Percentiles rank a stretch among this genome's conserved stretches.
These are phyloP conservation scores for Helostoma temminkii DNA, from an alignment of 2,797 vertebrate genomes.

Conservation along the genomic window DNA sequence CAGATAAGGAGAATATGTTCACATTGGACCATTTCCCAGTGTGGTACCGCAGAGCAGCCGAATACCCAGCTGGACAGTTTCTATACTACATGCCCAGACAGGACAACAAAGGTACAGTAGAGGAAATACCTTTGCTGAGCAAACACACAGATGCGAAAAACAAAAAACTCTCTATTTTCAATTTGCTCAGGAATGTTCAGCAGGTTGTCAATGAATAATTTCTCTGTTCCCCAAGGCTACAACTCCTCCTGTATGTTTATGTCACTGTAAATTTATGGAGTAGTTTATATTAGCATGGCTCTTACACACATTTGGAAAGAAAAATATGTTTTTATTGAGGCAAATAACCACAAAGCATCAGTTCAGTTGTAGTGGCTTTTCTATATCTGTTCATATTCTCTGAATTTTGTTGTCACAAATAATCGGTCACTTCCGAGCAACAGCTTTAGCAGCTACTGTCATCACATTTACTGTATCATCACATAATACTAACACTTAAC, in stretches of 20 bases:
- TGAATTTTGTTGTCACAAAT: background rate
- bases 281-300: background rate
- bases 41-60: conserved; percentile 94
- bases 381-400: conserved; percentile 3
- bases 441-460: conserved; percentile 31
- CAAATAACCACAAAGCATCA: background rate
- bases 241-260: conserved; percentile 13
- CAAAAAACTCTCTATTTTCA: conserved; percentile 15
- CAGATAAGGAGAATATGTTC: conserved; percentile 92
- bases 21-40: conserved; percentile 95
- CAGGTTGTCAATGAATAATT: too few relatives aligned
- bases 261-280: conserved; percentile 4
- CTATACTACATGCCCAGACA: conserved; percentile 89
- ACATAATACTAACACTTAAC: conserved; percentile 58
- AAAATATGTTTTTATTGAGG: conserved; percentile 3
- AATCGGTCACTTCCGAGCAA: conserved; percentile 21
- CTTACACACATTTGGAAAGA: background rate
- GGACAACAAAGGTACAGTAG: conserved; percentile 85
- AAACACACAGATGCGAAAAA: conserved; percentile 22
- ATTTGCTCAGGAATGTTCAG: conserved; percentile 10
- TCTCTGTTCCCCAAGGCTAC: conserved; percentile 8
- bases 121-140: conserved; percentile 28
- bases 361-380: conserved; percentile 5
- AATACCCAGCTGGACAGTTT: conserved; percentile 91
- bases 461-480: conserved; percentile 26